Conservation (phyloP, 1,140 invertebrate genomes). For the Lysiphlebus fabarum region DNA sequence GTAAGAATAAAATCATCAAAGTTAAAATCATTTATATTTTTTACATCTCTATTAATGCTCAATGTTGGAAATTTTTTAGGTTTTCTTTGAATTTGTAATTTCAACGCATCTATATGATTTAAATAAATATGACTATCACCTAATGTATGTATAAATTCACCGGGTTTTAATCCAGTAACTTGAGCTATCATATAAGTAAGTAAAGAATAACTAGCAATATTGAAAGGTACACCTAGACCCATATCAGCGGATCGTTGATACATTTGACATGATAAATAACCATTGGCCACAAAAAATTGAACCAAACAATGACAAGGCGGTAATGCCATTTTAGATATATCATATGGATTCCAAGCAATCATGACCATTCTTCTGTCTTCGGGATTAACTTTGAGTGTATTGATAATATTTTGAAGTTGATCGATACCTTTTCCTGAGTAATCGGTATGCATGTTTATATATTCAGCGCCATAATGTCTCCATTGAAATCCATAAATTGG, state of each 20-base stretch:
- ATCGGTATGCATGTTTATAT: constrained; percentile 79
- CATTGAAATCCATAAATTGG: constrained; percentile 99
- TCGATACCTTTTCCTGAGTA: constrained; percentile 85
- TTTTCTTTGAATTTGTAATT: constrained; percentile 76
- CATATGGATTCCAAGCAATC: constrained; percentile 90
- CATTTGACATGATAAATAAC: constrained; percentile 79
- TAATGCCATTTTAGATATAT: constrained; percentile 87
- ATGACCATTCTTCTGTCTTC: constrained; percentile 85
- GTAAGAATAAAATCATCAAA: constrained; percentile 84
- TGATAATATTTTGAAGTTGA: constrained; percentile 81
- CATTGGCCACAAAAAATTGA: constrained; percentile 89
- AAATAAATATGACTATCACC: constrained; percentile 96
- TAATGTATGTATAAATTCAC: constrained; percentile 95
- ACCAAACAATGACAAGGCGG: constrained; percentile 93
- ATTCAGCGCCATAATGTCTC: constrained; percentile 96
- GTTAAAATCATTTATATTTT: constrained; percentile 86
- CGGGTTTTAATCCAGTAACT: constrained; percentile 83
- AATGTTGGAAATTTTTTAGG: constrained; percentile 85
- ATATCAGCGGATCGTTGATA: constrained; percentile 96
- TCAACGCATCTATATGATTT: constrained; percentile 86
- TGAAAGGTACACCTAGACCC: constrained; percentile 97
- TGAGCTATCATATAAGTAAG: constrained; percentile 94
- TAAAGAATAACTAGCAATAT: constrained; percentile 93
- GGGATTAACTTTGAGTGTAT: constrained; percentile 79
- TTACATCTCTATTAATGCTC: constrained; percentile 67